Evolutionary conservation across 2,888 invertebrate genomes (phyloP).

Genomic region (Lochmaea capreae): DNA sequence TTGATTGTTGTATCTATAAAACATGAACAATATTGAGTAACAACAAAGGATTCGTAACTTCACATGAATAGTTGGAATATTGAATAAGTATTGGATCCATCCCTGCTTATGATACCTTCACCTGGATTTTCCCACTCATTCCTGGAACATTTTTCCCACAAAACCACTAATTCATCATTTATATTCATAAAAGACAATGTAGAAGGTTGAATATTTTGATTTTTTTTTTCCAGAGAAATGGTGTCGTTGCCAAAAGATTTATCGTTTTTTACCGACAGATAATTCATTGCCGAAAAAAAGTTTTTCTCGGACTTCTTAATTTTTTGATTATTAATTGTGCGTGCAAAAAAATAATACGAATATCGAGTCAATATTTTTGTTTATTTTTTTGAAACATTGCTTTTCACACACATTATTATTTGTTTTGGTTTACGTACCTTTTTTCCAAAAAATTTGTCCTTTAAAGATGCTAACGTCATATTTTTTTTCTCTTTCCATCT

Average conservation of each 20-base stretch:
- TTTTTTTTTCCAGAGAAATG: not conserved
- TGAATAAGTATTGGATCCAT: not conserved
- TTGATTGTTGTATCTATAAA: too few relatives aligned
- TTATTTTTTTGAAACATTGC: too few relatives aligned
- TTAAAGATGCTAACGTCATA: constrained; percentile 57
- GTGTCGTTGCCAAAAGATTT: constrained; percentile 1
- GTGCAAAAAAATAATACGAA: too few relatives aligned
- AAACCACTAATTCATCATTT: constrained; percentile 10
- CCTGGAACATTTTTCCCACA: not conserved
- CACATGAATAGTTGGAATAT: too few relatives aligned
- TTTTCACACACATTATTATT: too few relatives aligned
- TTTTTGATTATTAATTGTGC: not conserved
- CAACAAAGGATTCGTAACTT: too few relatives aligned
- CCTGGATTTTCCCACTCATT: constrained; percentile 11
- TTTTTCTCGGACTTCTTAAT: not conserved
- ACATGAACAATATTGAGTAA: too few relatives aligned
- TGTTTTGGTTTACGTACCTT: constrained; percentile 50
- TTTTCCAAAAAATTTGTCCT: constrained; percentile 55
- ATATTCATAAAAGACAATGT: constrained; percentile 21
- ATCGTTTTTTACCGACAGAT: constrained; percentile 8
- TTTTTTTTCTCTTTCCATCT: constrained; percentile 62
- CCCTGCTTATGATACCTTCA: not conserved
- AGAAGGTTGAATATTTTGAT: not conserved
- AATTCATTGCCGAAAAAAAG: not conserved
- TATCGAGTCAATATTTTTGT: too few relatives aligned